Percentiles rank a stretch among this genome's conserved stretches.
These are phyloP conservation scores for Pycnomerus fuliginosus DNA, from an alignment of 2,888 invertebrate genomes.

Conservation along the genomic window DNA sequence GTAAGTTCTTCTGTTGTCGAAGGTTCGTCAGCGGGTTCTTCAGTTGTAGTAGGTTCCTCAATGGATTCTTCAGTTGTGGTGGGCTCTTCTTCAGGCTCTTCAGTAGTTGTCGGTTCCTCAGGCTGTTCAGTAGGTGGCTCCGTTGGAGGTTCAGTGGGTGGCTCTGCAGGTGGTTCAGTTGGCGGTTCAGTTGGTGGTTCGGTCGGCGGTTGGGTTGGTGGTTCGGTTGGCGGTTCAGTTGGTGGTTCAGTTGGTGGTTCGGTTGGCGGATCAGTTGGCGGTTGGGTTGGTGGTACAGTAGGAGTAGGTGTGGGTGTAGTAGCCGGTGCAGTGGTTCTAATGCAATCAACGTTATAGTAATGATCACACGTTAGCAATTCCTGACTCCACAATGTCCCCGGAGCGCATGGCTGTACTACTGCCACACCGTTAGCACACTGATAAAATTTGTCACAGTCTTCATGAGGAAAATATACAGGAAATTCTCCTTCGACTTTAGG, in stretches of 20 bases:
- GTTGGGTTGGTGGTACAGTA: conserved; percentile 2
- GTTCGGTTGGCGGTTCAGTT: conserved; percentile 1
- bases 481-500: too few species aligned
- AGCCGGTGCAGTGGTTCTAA: conserved; percentile 1
- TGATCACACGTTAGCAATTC: neutral
- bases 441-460: conserved; percentile 30
- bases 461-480: conserved; percentile 29
- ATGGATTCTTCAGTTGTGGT: neutral
- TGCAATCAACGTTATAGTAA: too few species aligned
- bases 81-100: conserved; percentile 9
- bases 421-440: too few species aligned
- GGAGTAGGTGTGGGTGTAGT: neutral
- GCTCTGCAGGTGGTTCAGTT: neutral
- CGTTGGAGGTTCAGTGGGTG: neutral
- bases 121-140: conserved; percentile 1
- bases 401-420: conserved; percentile 31
- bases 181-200: neutral
- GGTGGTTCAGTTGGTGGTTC: conserved; percentile 5
- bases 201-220: conserved; percentile 3
- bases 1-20: too few species aligned
- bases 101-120: conserved; percentile 7
- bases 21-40: too few species aligned
- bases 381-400: conserved; percentile 20
- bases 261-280: conserved; percentile 1
- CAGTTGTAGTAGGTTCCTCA: too few species aligned